Base-by-base conservation (phyloP, 1,140 invertebrate species). In the Drosophila simulans region DNA sequence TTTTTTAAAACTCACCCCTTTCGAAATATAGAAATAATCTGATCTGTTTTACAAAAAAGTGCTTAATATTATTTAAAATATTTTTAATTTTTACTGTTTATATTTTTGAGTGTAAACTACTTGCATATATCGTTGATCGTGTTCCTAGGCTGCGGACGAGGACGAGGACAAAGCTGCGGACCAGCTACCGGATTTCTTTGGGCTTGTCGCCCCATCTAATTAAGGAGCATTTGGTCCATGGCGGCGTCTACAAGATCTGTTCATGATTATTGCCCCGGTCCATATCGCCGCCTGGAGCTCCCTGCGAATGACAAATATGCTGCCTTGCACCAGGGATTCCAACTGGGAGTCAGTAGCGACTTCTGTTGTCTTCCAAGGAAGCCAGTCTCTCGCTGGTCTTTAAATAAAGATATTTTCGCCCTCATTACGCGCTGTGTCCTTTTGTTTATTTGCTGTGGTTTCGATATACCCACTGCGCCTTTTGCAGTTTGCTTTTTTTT, bases 341-440 rank as follows among this genome's bases (percentile, higher is more conserved):
- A 27, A 39, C 22, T 59, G 17, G 15, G 1, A 60, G 57, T 40
- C 57, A 46, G 31, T 1, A 31, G 27, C 5, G 48, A 46, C 66
- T 69, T 53, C 49, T 63, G 48, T 55, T 60, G 65, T 64, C 71
- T 88, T 88, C 83, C 74, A 45, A 73, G 84, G 83, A 88, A 88
- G 60, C 43, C 46, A 31, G 69, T 17, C 17, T 48, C 55, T 76
- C 64, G 57, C 76, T 31, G 31, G 1, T 83, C 60, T 83, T 80
- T 90, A 84, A 88, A 88, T 90, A 90, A 88, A 88, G 84, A 89
- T 88, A 88, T 88, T 88, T 88, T 88, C 84, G 84, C 80, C 84
- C 84, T 88, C 84, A 88, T 88, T 88, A 88, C 84, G 84, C 80
- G 74, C 55, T 71, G 84, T 83, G 80, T 88, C 84, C 83, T 89